These are phyloP conservation scores for Drosophila limbata DNA, from an alignment of 2,888 invertebrate species.

Conservation along the genomic window DNA sequence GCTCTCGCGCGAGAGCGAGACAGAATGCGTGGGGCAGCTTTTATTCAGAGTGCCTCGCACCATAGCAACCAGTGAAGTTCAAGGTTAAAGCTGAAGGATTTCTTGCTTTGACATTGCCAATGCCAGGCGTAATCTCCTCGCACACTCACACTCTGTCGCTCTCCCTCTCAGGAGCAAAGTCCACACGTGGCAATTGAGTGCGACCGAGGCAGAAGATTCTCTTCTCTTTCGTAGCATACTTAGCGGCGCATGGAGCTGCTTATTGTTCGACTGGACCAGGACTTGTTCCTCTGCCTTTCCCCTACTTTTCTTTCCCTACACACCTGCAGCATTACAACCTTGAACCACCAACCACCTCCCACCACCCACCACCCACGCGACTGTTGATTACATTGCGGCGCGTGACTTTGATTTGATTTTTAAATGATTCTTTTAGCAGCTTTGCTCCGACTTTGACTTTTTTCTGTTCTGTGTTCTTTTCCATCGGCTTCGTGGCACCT, in stretches of 20 bases:
- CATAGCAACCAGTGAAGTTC: slow-evolving; percentile 81
- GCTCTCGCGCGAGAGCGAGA: slow-evolving; percentile 38
- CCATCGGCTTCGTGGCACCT: slow-evolving; percentile 1
- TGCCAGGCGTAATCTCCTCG: slow-evolving; percentile 33
- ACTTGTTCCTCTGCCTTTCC: slow-evolving; percentile 22
- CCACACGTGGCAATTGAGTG: slow-evolving; percentile 52
- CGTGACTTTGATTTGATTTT: slow-evolving; percentile 83
- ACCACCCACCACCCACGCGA: slow-evolving; percentile 28
- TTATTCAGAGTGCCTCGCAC: slow-evolving; percentile 44
- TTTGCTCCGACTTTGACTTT: slow-evolving; percentile 38
- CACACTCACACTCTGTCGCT: neutral
- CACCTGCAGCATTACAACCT: slow-evolving; percentile 53
- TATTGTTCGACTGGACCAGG: slow-evolving; percentile 55
- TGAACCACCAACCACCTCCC: slow-evolving; percentile 18
- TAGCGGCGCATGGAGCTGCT: slow-evolving; percentile 67
- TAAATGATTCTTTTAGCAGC: slow-evolving; percentile 76
- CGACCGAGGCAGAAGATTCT: slow-evolving; percentile 27
- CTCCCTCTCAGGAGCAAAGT: neutral
- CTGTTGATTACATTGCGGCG: slow-evolving; percentile 77
- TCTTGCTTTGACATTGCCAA: slow-evolving; percentile 59
- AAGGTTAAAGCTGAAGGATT: slow-evolving; percentile 80
- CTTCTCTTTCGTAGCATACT: slow-evolving; percentile 60
- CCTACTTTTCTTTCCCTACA: slow-evolving; percentile 5
- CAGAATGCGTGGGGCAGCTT: slow-evolving; percentile 13
- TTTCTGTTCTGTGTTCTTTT: neutral